Conservation (phyloP, 2,888 invertebrate species). For the Amphipoea oculea region DNA sequence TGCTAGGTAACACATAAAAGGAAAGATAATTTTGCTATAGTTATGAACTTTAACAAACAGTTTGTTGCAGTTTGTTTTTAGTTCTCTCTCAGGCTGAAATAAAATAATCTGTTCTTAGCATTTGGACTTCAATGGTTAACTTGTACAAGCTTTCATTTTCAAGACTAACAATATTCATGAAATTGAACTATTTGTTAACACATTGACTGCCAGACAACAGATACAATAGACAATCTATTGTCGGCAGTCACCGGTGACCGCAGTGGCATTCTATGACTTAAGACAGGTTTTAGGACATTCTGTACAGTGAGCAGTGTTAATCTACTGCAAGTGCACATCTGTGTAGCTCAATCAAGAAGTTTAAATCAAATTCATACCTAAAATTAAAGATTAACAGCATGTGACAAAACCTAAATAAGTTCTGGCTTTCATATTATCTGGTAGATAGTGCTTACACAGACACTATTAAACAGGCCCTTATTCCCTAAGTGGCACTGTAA, state of each 20-base stretch:
- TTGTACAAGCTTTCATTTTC: background rate
- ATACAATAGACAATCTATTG: no score
- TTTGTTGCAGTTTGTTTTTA: background rate
- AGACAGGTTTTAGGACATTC: background rate
- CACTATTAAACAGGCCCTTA: background rate
- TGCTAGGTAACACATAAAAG: background rate
- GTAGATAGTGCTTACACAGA: no score
- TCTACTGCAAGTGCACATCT: background rate
- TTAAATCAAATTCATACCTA: background rate
- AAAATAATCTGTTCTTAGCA: background rate
- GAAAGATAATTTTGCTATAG: background rate
- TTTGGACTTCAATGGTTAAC: background rate
- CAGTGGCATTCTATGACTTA: background rate
- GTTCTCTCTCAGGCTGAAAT: background rate
- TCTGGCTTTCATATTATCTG: background rate
- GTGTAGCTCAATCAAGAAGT: background rate
- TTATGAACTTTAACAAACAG: background rate
- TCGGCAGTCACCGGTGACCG: no score
- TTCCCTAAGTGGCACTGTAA: background rate
- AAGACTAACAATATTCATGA: background rate
- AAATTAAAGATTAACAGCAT: background rate
- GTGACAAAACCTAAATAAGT: background rate
- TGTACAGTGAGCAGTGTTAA: background rate
- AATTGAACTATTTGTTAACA: background rate
- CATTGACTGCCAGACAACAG: no score